phyloP scores from a whole-genome alignment of 2,113 vertebrate genomes.

The Mastomys natalensis region DNA sequence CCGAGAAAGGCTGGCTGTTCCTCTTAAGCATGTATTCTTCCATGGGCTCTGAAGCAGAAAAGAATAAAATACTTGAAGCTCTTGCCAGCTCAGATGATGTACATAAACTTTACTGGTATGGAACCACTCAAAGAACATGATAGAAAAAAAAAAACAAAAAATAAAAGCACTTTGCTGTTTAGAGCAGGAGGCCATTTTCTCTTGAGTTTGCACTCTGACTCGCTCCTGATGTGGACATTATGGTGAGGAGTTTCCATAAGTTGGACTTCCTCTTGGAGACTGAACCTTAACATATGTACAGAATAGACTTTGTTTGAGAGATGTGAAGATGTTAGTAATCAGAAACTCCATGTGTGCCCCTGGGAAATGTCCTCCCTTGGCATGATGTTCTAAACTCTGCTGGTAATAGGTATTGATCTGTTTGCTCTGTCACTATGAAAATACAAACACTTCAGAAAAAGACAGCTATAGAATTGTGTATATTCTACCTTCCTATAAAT shows the following conservation, averaged over 20 bases:
- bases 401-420: background rate
- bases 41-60: conserved; percentile 90
- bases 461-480: background rate
- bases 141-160: background rate
- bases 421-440: conserved; percentile 30
- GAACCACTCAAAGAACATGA: background rate
- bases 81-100: conserved; percentile 92
- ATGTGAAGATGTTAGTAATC: background rate
- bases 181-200: background rate
- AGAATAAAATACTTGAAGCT: conserved; percentile 92
- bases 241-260: background rate
- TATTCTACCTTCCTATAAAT: background rate
- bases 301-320: background rate
- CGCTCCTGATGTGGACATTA: background rate
- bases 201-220: background rate
- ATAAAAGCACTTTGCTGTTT: background rate
- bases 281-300: background rate
- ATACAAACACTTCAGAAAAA: background rate
- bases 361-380: background rate
- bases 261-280: background rate
- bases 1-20: conserved; percentile 87
- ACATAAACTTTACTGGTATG: conserved; percentile 90
- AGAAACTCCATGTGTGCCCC: background rate
- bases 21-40: conserved; percentile 86
- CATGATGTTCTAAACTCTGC: background rate